These are phyloP conservation scores for Pygoscelis adeliae DNA, from an alignment of 2,113 vertebrate genomes.

Conservation along the genomic window DNA sequence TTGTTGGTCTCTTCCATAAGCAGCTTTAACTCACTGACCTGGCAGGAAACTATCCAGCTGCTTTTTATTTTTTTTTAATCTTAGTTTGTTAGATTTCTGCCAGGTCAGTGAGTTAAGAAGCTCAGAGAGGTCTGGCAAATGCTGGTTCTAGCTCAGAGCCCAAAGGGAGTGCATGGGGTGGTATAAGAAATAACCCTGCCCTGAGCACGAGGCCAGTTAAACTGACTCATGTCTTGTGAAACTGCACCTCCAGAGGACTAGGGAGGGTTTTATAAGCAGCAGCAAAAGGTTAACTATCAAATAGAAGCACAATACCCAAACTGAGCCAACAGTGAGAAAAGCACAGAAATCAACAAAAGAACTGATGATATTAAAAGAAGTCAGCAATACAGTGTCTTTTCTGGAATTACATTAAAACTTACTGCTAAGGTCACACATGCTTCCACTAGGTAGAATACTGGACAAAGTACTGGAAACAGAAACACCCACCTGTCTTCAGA, in stretches of 20 bases:
- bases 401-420: not conserved
- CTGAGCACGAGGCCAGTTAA: fast-evolving
- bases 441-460: not conserved
- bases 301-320: not conserved
- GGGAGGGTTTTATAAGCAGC: not conserved
- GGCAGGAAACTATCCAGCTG: not conserved
- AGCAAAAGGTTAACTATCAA: not conserved
- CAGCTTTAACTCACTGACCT: not conserved
- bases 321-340: not conserved
- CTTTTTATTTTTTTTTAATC: not conserved
- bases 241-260: not conserved
- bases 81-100: not conserved
- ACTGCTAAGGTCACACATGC: not conserved
- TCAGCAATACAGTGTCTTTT: not conserved
- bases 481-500: not conserved
- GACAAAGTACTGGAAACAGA: not conserved
- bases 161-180: not conserved
- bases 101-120: not conserved
- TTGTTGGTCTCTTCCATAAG: not conserved
- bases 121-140: not conserved
- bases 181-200: not conserved
- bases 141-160: not conserved
- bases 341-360: not conserved
- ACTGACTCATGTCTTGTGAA: fast-evolving
- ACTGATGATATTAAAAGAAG: not conserved